phyloP scores from a whole-genome alignment of 2,797 vertebrate genomes.

The Chloroceryle inda region DNA sequence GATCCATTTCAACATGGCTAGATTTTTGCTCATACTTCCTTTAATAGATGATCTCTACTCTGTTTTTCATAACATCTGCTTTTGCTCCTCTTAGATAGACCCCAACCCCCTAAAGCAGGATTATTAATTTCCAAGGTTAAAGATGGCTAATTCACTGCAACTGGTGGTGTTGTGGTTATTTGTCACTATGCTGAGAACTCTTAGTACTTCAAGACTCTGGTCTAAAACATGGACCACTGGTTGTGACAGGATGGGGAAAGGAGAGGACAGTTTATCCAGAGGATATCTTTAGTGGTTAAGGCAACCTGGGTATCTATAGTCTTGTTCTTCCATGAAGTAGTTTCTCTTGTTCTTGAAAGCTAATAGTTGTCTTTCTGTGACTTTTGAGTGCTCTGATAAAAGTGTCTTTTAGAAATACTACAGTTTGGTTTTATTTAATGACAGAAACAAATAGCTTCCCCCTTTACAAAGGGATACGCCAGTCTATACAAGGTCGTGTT shows the following conservation, averaged over 20 bases:
- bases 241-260: background rate
- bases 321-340: background rate
- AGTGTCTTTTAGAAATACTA: background rate
- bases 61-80: background rate
- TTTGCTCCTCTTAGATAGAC: background rate
- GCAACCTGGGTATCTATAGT: background rate
- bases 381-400: background rate
- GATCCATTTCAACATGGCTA: background rate
- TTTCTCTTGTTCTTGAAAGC: background rate
- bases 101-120: background rate
- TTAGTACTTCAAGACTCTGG: background rate
- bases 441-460: background rate
- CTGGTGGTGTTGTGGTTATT: background rate
- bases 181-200: background rate
- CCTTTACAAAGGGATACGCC: background rate
- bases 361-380: background rate
- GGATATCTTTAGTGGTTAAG: background rate
- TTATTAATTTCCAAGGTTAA: background rate
- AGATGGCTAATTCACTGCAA: background rate
- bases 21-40: background rate
- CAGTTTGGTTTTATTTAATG: background rate
- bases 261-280: background rate
- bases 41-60: background rate
- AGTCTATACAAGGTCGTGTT: background rate
- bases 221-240: background rate